These are phyloP conservation scores for Neopelma chrysocephalum DNA, from an alignment of 2,797 vertebrate species.

Conservation along the genomic window DNA sequence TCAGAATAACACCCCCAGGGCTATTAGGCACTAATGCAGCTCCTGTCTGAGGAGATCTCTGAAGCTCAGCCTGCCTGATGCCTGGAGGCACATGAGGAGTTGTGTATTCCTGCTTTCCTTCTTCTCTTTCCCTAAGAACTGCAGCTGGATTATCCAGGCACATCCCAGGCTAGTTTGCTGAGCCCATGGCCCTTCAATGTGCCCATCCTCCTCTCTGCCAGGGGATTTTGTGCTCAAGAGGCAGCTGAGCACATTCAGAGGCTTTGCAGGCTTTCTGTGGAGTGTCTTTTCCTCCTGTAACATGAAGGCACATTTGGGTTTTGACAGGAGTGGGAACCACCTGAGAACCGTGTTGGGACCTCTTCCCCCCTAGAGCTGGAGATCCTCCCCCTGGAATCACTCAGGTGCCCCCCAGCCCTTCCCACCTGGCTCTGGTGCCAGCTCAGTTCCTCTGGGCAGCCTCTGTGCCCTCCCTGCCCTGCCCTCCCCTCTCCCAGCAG, in stretches of 20 bases:
- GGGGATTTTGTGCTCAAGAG: accelerated
- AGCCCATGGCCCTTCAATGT: neutral
- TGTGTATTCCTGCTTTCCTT: neutral
- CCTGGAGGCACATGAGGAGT: accelerated
- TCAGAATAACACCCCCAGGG: neutral
- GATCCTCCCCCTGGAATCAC: neutral
- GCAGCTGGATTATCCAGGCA: neutral
- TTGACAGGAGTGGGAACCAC: neutral
- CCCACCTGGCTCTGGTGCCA: neutral
- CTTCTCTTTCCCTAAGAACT: neutral
- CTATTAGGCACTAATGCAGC: neutral
- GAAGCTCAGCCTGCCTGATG: neutral
- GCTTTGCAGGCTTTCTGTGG: neutral
- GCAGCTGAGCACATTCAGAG: neutral
- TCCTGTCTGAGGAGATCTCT: neutral
- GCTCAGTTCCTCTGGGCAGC: neutral
- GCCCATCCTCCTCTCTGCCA: neutral
- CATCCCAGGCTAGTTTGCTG: neutral
- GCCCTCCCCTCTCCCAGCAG: neutral
- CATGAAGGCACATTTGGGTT: neutral
- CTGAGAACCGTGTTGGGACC: accelerated
- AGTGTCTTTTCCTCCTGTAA: neutral
- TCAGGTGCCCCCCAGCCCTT: neutral
- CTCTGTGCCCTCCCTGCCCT: neutral
- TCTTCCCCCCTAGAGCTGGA: neutral